Base-by-base conservation (phyloP, 2,113 vertebrate species). In the Laterallus jamaicensis region DNA sequence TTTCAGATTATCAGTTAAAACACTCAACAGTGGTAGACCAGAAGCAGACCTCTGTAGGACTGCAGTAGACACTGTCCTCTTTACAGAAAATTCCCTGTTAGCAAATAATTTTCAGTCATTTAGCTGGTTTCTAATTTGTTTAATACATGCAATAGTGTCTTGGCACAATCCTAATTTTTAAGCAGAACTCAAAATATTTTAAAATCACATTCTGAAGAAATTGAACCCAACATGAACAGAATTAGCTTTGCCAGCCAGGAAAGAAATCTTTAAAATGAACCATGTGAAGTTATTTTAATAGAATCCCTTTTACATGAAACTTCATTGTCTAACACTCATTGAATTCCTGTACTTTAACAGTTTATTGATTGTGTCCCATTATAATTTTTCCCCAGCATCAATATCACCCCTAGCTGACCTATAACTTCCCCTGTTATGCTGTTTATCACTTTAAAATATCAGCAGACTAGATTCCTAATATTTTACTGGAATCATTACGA, bases 391-490 rank as follows among this genome's bases (percentile, higher is more conserved):
- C 82, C 66, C 82, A 80, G 67, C 47, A 86, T 66, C 79, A 73
- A 1, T 74, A 88, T 93, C 63, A 90, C 76, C n/a, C 44, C n/a
- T 77, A 92, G 70, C 26, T 86, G 71, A 94, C 76, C 71, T 74
- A 5, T 63, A 86, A 81, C 76, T 93, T 92, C 35, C 88, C 50
- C n/a, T 91, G 32, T 67, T 81, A 88, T 35, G 55, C 71, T 37
- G 77, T 93, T 86, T 88, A 86, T 93, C 82, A 86, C 56, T 92
- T 73, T 25, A 90, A 92, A 92, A 92, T 94, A 64, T 94, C 82
- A 96, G 37, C 71, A 84, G 19, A 39, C n/a, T 54, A n/a, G 10
- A 52, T 88, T 88, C 86, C 35, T 81, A 90, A 70, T 88, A 62
- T 93, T 90, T 95, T 28, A 39, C 29, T 93, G 85, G 82, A 88